Evolutionary conservation across 37 sponge, comb jelly and placozoan species (phyloP), one percentile per base, ranked within the genome.

Genomic region (Hormiphora californensis): DNA sequence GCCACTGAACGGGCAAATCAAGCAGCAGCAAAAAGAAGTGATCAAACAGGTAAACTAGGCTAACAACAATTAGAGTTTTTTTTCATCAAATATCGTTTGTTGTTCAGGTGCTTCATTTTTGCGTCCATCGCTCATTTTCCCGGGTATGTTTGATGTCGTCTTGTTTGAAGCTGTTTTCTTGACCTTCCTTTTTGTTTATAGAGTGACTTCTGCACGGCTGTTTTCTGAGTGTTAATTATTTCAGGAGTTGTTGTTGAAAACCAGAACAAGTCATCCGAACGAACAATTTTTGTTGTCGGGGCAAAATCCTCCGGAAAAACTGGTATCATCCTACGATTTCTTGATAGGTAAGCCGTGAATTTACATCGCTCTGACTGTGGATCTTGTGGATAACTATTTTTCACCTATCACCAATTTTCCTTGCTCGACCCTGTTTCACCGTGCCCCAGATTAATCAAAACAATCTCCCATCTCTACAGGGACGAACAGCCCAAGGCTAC

Each of bases 331-430:
- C 88, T 96, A 0, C 85, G 90, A 53, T 96, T 96, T 63, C 89
- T 96, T 15, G 97, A 96, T 32, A 88, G 91, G 94, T 94, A 46
- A n/a, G n/a, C n/a, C n/a, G n/a, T n/a, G n/a, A n/a, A n/a, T n/a
- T n/a, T n/a, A n/a, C n/a, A n/a, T n/a, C n/a, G n/a, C n/a, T n/a
- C n/a, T n/a, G n/a, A n/a, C n/a, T n/a, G n/a, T n/a, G n/a, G n/a
- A n/a, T n/a, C n/a, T n/a, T n/a, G n/a, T n/a, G n/a, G n/a, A n/a
- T n/a, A n/a, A n/a, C n/a, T n/a, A n/a, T n/a, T 53, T 21, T 21
- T 19, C 54, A 21, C 21, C 19, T 53, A 53, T n/a, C n/a, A n/a
- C n/a, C n/a, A n/a, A n/a, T n/a, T n/a, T n/a, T n/a, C n/a, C n/a
- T n/a, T n/a, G n/a, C n/a, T n/a, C n/a, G n/a, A n/a, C n/a, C n/a